Percentiles rank a stretch among this genome's conserved stretches.
These are phyloP conservation scores for Monopterus albus DNA, from an alignment of 2,113 vertebrate species.

Conservation along the genomic window DNA sequence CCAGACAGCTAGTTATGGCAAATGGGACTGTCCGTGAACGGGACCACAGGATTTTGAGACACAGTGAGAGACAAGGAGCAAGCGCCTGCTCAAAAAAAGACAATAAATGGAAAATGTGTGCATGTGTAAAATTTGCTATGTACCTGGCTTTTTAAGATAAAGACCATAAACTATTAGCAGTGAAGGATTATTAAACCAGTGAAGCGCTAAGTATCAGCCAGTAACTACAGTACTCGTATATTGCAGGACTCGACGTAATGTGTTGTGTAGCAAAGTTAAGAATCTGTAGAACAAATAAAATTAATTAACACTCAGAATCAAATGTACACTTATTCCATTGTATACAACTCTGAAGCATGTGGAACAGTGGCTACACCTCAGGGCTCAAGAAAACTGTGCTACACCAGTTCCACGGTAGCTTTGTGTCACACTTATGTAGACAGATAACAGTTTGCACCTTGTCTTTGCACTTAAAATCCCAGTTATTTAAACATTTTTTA, in stretches of 20 bases:
- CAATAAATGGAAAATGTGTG: background rate
- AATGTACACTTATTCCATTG: background rate
- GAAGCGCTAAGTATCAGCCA: background rate
- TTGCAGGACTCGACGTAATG: background rate
- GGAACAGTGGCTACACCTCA: conserved; percentile 1
- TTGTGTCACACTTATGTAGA: too few species aligned
- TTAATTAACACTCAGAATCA: background rate
- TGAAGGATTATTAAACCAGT: conserved; percentile 8
- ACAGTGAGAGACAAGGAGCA: background rate
- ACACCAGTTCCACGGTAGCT: background rate
- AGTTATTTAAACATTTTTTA: too few species aligned
- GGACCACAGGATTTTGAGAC: conserved; percentile 1
- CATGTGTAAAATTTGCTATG: conserved; percentile 1
- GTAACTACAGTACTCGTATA: background rate
- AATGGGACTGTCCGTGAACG: conserved; percentile 45
- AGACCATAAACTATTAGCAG: conserved; percentile 6
- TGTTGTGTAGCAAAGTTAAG: background rate
- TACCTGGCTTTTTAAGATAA: background rate
- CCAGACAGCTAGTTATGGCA: conserved; percentile 43
- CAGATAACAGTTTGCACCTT: too few species aligned
- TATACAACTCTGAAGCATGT: background rate
- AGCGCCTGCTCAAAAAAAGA: background rate
- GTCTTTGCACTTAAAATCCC: too few species aligned
- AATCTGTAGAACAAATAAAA: background rate
- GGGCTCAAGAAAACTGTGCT: too few species aligned